Evolutionary conservation across 2,113 vertebrate species (phyloP), one percentile per base, ranked within the genome.

Genomic region (Brienomyrus brachyistius): DNA sequence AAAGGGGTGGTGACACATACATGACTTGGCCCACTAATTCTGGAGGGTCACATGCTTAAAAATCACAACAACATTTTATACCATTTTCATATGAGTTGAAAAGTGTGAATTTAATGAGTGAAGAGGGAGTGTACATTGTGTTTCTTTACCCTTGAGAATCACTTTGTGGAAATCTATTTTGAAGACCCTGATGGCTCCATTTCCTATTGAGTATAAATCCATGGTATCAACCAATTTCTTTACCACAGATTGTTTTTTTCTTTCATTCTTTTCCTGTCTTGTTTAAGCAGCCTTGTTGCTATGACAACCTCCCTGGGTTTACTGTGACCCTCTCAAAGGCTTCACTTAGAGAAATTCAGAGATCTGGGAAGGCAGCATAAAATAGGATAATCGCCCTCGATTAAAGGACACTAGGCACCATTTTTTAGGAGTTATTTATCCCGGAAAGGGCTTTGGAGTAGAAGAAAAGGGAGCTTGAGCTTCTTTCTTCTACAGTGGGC

Each of bases 351-450:
- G 52, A 85, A 47, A 80, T 43, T 43, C 52, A 21, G 89, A 27
- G 88, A 54, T 62, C 52, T 84, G 89, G 89, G 88, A 84, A 84
- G 52, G 89, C 89, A 80, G 89, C 51, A 48, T 85, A 84, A 89
- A 89, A 85, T 85, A 51, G 80, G 89, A 85, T 89, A 89, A 89
- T 89, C 89, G 80, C 80, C 50, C 74, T 83, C 77, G 77, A 89
- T 89, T 89, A 89, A 45, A 47, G 74, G 27, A 45, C 89, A 89
- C 89, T 59, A 43, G 51, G 80, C 77, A n/a, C 80, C 77, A 45
- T 84, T 89, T 89, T 84, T 52, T 83, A 84, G 77, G 80, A 89
- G 80, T 89, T 89, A 89, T 89, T 89, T 80, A 89, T 85, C 89
- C 89, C 89, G 89, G 89, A 89, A 89, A 89, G 89, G 35, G 89